A percentile compares a stretch with the other conserved stretches of the same genome.
phyloP scores from a whole-genome alignment of 2,113 vertebrate genomes.

The Hystrix cristata region DNA sequence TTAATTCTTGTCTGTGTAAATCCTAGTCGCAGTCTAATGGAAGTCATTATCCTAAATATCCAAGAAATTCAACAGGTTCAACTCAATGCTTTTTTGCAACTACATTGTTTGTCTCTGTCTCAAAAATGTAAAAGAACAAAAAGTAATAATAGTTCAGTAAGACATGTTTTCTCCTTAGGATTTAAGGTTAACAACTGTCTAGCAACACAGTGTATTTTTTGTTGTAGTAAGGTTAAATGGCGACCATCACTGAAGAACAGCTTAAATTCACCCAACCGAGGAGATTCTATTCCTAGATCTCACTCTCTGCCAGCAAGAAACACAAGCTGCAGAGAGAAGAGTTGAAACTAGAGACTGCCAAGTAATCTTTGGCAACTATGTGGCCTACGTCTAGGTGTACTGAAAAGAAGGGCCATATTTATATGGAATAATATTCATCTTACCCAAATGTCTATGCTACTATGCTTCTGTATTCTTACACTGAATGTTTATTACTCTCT shows the following conservation, averaged over 20 bases:
- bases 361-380: conserved; percentile 76
- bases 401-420: conserved; percentile 69
- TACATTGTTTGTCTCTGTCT: not conserved
- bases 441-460: not conserved
- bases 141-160: not conserved
- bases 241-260: conserved; percentile 74
- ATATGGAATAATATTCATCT: conserved; percentile 49
- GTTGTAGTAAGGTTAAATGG: conserved; percentile 61
- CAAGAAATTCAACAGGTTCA: not conserved
- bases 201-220: conserved; percentile 60
- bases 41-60: not conserved
- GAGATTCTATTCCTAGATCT: conserved; percentile 84
- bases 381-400: conserved; percentile 68
- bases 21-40: not conserved
- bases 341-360: conserved; percentile 84
- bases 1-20: conserved; percentile 11
- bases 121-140: not conserved
- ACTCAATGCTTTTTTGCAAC: not conserved
- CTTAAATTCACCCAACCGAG: conserved; percentile 84
- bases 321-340: conserved; percentile 80
- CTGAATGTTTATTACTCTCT: not conserved
- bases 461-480: not conserved
- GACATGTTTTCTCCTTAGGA: not conserved
- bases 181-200: conserved; percentile 42
- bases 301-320: conserved; percentile 81